phyloP scores from a whole-genome alignment of 2,113 vertebrate species.

The Caranx melampygus region DNA sequence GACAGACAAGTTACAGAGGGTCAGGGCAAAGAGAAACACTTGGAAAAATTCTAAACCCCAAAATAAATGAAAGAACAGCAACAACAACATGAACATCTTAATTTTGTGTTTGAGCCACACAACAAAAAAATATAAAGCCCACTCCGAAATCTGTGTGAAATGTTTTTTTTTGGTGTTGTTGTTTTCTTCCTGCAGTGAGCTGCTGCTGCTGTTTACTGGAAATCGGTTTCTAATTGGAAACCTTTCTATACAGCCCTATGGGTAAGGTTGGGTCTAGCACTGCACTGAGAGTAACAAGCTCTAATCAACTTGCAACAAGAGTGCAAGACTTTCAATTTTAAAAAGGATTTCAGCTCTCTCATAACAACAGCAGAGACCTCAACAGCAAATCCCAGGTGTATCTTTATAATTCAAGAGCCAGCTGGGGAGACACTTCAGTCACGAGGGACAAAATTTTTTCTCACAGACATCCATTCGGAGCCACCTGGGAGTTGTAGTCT shows the following conservation, averaged over 20 bases:
- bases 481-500: neutral
- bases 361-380: neutral
- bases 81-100: neutral
- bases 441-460: neutral
- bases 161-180: neutral
- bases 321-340: neutral
- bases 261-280: neutral
- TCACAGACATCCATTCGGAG: slow-evolving; percentile 1
- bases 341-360: slow-evolving; percentile 20
- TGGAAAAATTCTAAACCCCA: no score
- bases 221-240: neutral
- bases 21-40: no score
- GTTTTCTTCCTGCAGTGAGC: neutral
- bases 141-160: neutral
- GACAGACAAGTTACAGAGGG: no score
- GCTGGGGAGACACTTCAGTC: neutral
- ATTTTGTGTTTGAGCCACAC: neutral
- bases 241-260: neutral
- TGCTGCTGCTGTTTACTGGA: neutral
- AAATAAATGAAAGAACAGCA: no score
- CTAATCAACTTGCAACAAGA: neutral
- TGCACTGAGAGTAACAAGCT: neutral
- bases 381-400: neutral
- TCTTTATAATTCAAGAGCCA: neutral
- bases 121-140: neutral